Conservation (phyloP, 1,140 invertebrate species). For the Medauroidea extradentata region DNA sequence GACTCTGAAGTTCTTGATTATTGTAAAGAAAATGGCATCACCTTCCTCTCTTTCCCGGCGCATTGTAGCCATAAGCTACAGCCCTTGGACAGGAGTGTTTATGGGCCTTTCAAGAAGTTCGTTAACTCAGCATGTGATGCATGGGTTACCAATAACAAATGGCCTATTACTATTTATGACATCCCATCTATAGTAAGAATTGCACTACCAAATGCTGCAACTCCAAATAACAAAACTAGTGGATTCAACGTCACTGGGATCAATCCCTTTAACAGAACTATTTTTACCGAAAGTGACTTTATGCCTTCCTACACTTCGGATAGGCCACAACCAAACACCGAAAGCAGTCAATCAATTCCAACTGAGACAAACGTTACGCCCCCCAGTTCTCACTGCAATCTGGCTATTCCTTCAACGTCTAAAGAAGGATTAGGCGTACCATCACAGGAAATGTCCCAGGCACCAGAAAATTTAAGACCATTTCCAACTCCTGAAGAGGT, state of each 20-base stretch:
- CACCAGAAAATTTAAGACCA: neutral
- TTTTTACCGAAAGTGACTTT: slow-evolving; percentile 29
- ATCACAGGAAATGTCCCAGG: neutral
- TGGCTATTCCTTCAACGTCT: neutral
- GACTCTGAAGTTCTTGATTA: slow-evolving; percentile 7
- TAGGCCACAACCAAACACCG: neutral
- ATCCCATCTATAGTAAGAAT: slow-evolving; percentile 27
- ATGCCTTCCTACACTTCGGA: neutral
- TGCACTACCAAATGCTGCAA: slow-evolving; percentile 29
- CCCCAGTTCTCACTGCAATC: neutral
- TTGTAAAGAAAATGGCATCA: slow-evolving; percentile 13
- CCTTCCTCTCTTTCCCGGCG: slow-evolving; percentile 17
- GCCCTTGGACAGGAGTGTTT: slow-evolving; percentile 33
- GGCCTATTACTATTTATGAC: slow-evolving; percentile 33
- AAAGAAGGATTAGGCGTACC: neutral
- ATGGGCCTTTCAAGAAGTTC: slow-evolving; percentile 24
- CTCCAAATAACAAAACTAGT: slow-evolving; percentile 31
- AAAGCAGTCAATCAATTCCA: neutral
- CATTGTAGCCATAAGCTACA: slow-evolving; percentile 35
- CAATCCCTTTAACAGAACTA: slow-evolving; percentile 35
- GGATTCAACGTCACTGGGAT: slow-evolving; percentile 38
- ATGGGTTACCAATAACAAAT: slow-evolving; percentile 25
- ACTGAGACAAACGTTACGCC: neutral
- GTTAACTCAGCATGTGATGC: slow-evolving; percentile 27
- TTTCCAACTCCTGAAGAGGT: neutral